These are phyloP conservation scores for Drosophila repleta DNA, from an alignment of 1,140 invertebrate species.

Conservation along the genomic window DNA sequence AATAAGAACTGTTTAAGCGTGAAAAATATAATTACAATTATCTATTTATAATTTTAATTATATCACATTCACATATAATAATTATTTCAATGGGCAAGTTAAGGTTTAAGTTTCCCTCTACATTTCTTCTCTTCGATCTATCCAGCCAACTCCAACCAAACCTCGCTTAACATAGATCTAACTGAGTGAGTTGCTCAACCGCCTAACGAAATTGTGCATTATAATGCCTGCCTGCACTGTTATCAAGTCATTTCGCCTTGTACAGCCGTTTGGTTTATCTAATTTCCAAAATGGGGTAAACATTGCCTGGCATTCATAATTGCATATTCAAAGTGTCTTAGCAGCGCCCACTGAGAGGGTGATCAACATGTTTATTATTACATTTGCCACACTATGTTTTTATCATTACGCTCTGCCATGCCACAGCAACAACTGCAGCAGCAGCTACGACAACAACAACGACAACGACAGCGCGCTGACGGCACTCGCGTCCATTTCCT, in stretches of 20 bases:
- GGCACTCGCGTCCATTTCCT: conserved; percentile 64
- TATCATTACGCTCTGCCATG: conserved; percentile 59
- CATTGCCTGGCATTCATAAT: conserved; percentile 75
- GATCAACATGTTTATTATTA: conserved; percentile 77
- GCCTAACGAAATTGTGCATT: conserved; percentile 15
- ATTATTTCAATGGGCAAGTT: no score
- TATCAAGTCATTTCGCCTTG: conserved; percentile 66
- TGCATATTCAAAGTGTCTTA: conserved; percentile 72
- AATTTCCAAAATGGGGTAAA: conserved; percentile 76
- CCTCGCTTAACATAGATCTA: neutral
- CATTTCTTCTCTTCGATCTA: neutral
- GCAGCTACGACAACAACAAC: conserved; percentile 15
- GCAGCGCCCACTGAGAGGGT: conserved; percentile 53
- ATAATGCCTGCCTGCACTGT: conserved; percentile 22
- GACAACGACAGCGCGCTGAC: conserved; percentile 36
- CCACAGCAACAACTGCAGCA: conserved; percentile 15
- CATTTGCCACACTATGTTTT: conserved; percentile 71
- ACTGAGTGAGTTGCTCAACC: neutral
- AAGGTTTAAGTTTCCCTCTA: neutral
- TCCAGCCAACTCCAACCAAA: neutral
- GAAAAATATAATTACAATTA: no score
- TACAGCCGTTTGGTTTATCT: conserved; percentile 63
- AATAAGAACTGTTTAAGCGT: no score
- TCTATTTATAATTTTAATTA: no score
- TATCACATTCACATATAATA: no score